Evolutionary conservation across 2,113 vertebrate species (phyloP), one percentile per base, ranked within the genome.

Genomic region (Alligator mississippiensis): DNA sequence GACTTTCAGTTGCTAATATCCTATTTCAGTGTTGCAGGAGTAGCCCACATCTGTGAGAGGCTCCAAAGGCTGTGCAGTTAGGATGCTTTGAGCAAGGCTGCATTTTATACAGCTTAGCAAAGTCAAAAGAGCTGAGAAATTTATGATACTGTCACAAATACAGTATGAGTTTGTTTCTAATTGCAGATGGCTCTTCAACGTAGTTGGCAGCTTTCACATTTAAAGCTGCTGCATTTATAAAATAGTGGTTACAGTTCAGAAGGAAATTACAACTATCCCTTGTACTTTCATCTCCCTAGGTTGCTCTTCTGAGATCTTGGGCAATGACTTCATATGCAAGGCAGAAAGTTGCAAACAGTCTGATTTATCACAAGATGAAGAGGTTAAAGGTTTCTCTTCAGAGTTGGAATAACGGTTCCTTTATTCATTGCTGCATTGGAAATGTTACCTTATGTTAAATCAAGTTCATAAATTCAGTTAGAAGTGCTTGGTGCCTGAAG

Each of bases 201-300:
- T 30, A 13, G 15, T 68, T 59, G 63, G 77, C 38, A 58, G 3
- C 11, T 84, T 88, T 80, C 87, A 74, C 34, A 60, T 5, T 5
- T 34, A 54, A 87, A 63, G 4, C 7, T 63, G 0, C 19, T 11
- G 38, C 38, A 38, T 85, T 64, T 66, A 68, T 63, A 85, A 86
- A 80, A 11, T 13, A 1, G 24, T 57, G 28, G 59, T 80, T 59
- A 27, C 9, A 27, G 18, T 57, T 90, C 0, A 0, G 0, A 1
- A 54, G 30, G 57, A 25, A 18, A 21, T 11, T 74, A 3, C 25
- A 3, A 12, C 21, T 77, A 1, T 75, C 6, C 18, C 4, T 0
- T 0, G 11, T 47, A 28, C 18, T 57, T 27, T n/a, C 70, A 47
- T 34, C 59, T 92, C 61, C 57, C 21, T 6, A 21, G 64, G 6